phyloP scores from a whole-genome alignment of 2,797 vertebrate genomes.

The Melanotaenia pygmaea region DNA sequence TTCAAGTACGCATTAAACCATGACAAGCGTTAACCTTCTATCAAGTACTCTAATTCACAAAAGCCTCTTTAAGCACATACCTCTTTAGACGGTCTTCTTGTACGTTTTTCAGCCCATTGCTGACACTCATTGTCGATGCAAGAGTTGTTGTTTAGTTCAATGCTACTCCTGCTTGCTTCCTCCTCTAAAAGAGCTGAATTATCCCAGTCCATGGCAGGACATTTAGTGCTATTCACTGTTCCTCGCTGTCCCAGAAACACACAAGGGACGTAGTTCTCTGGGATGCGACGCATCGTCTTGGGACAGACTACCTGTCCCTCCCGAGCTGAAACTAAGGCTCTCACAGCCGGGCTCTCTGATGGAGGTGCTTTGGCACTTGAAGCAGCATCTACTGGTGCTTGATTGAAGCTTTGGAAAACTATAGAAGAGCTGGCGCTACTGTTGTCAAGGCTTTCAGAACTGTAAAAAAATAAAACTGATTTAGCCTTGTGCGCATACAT shows the following conservation, averaged over 20 bases:
- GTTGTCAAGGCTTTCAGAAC: conserved; percentile 72
- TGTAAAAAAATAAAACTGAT: conserved; percentile 40
- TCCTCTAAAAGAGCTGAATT: conserved; percentile 65
- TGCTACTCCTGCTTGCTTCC: conserved; percentile 62
- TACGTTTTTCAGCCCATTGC: conserved; percentile 63
- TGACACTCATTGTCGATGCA: conserved; percentile 60
- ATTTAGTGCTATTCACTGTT: conserved; percentile 48
- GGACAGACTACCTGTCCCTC: conserved; percentile 70
- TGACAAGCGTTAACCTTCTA: neutral
- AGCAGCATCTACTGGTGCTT: conserved; percentile 46
- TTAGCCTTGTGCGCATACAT: neutral
- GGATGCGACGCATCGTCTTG: conserved; percentile 59
- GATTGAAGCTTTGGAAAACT: conserved; percentile 86
- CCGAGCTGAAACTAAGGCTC: conserved; percentile 44
- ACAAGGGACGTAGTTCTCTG: conserved; percentile 82
- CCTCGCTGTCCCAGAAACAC: conserved; percentile 77
- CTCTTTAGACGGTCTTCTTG: conserved; percentile 71
- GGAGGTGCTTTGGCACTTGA: conserved; percentile 18
- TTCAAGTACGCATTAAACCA: neutral
- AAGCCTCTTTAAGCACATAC: conserved; percentile 24
- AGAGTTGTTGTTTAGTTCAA: conserved; percentile 78
- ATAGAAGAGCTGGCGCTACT: conserved; percentile 86
- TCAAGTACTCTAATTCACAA: neutral
- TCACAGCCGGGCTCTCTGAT: conserved; percentile 20
- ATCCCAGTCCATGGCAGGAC: conserved; percentile 73